Conservation (phyloP, 2,797 vertebrate genomes). For the Microctenopoma steveboyesi region DNA sequence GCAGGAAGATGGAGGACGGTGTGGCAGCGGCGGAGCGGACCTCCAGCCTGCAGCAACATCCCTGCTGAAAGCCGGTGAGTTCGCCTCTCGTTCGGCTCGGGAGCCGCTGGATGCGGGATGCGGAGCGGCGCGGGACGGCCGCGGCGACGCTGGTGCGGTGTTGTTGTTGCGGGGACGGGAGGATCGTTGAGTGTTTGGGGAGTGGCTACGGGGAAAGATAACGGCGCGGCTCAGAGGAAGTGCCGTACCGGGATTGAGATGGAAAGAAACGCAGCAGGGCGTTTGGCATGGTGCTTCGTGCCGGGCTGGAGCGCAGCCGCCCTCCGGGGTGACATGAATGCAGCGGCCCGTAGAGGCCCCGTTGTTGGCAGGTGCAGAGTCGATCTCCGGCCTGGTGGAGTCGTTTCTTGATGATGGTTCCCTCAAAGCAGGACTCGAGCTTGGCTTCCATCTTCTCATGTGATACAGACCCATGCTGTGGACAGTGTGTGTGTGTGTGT, state of each 20-base stretch:
- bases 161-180: neutral
- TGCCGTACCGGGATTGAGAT: neutral
- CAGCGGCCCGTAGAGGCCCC: conserved; percentile 47
- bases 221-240: conserved; percentile 12
- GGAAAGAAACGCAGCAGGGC: neutral
- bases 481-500: conserved; percentile 9
- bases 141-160: neutral
- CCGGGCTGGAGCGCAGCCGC: conserved; percentile 10
- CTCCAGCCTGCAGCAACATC: conserved; percentile 41
- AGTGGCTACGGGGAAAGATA: conserved; percentile 29
- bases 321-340: conserved; percentile 28
- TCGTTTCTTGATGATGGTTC: neutral
- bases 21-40: conserved; percentile 42
- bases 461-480: neutral
- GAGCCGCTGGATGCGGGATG: neutral
- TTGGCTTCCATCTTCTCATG: neutral
- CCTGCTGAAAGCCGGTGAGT: conserved; percentile 53
- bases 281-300: neutral
- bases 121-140: neutral
- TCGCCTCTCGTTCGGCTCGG: too few species aligned
- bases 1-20: conserved; percentile 67
- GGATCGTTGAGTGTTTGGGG: conserved; percentile 21
- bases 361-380: conserved; percentile 50
- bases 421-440: neutral
- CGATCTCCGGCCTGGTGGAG: neutral